Conservation (phyloP, 2,797 vertebrate genomes). For the Acrossocheilus fasciatus region DNA sequence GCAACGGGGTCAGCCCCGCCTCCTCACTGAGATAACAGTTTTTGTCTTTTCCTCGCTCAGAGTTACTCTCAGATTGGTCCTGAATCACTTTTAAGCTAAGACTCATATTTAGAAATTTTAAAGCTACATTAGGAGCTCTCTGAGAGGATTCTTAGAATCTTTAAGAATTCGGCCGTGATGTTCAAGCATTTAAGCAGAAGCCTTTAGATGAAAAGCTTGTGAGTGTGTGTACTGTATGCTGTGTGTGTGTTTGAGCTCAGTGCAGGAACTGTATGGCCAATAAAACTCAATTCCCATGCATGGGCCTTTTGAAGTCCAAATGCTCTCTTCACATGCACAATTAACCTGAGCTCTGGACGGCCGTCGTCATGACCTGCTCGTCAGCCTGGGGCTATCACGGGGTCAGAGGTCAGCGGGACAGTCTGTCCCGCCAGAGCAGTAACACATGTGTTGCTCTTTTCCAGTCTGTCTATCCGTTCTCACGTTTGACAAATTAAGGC, state of each 20-base stretch:
- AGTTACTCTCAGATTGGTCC: too few species aligned
- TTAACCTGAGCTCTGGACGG: conserved; percentile 72
- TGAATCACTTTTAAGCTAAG: too few species aligned
- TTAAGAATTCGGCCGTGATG: neutral
- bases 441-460: conserved; percentile 24
- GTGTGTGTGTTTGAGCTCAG: conserved; percentile 4
- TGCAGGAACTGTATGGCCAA: conserved; percentile 42
- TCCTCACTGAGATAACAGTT: too few species aligned
- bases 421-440: conserved; percentile 10
- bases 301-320: conserved; percentile 76
- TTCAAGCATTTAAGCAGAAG: neutral
- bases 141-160: too few species aligned
- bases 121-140: too few species aligned
- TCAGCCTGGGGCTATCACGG: neutral
- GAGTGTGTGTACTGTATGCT: neutral
- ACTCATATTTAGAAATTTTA: too few species aligned
- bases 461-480: conserved; percentile 17
- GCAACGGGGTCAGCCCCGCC: too few species aligned
- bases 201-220: neutral
- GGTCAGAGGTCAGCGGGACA: conserved; percentile 40
- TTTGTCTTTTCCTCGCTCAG: too few species aligned
- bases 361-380: conserved; percentile 72
- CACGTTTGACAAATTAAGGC: conserved; percentile 16
- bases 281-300: conserved; percentile 77
- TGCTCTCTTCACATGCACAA: conserved; percentile 83